Evolutionary conservation across 2,113 vertebrate genomes (phyloP), one percentile per base, ranked within the genome.

Genomic region (Nannobrachium achirus): DNA sequence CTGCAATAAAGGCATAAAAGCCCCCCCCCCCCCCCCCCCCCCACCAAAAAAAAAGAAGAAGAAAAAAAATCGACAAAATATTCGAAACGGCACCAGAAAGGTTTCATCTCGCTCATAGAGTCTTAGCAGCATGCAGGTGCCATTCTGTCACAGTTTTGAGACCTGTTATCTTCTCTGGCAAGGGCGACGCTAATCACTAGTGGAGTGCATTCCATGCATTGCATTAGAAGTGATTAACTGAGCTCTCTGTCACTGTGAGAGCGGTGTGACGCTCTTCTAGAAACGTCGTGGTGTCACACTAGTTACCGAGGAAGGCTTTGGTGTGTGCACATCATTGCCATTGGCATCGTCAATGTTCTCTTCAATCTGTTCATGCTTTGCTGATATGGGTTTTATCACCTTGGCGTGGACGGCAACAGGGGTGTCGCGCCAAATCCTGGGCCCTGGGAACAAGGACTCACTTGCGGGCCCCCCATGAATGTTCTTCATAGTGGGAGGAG

Each of bases 371-470:
- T 78, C 76, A 60, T 71, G 73, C 84, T 74, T 60, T 72, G 77
- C 73, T 82, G 81, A 87, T 81, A 15, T 65, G 14, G 57, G 66
- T 66, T 83, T 90, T 88, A 86, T 85, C 82, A 86, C 79, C 86
- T 75, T 56, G 78, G 52, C n/a, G n/a, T n/a, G n/a, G n/a, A n/a
- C n/a, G n/a, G n/a, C n/a, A n/a, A n/a, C n/a, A n/a, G n/a, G n/a
- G n/a, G n/a, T n/a, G n/a, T n/a, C n/a, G n/a, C n/a, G n/a, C n/a
- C n/a, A n/a, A n/a, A n/a, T n/a, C n/a, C n/a, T n/a, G n/a, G n/a
- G n/a, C n/a, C n/a, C n/a, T n/a, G n/a, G n/a, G n/a, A n/a, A n/a
- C n/a, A n/a, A n/a, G n/a, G n/a, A n/a, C n/a, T n/a, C n/a, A n/a
- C n/a, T n/a, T n/a, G n/a, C n/a, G n/a, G n/a, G n/a, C n/a, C n/a